Conservation (phyloP, 1,140 invertebrate species). For the Psilanteris sp. region DNA sequence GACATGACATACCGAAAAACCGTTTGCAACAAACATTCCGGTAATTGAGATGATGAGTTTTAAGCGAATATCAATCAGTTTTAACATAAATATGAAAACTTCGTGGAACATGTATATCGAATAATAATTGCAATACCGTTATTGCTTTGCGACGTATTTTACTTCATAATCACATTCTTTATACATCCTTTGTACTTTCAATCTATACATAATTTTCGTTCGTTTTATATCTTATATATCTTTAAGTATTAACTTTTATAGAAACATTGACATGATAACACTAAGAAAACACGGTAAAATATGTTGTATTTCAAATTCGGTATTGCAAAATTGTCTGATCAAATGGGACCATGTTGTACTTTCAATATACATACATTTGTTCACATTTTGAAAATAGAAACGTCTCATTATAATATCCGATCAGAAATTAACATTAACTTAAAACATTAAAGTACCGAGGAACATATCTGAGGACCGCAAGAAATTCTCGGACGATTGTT, state of each 20-base stretch:
- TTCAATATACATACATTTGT: too few species aligned
- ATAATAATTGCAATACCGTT: constrained; percentile 58
- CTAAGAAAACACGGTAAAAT: constrained; percentile 58
- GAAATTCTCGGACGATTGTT: constrained; percentile 60
- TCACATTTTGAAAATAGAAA: too few species aligned
- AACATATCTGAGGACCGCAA: too few species aligned
- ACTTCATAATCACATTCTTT: constrained; percentile 51
- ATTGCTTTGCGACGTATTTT: constrained; percentile 62
- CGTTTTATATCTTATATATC: constrained; percentile 15
- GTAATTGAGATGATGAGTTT: too few species aligned
- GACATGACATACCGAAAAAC: too few species aligned
- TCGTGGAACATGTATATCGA: constrained; percentile 34
- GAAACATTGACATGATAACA: constrained; percentile 58
- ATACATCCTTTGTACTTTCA: constrained; percentile 59
- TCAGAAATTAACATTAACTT: too few species aligned
- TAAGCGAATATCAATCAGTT: too few species aligned
- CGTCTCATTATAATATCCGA: too few species aligned
- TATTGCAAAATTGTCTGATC: constrained; percentile 54
- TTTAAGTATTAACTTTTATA: constrained; percentile 34
- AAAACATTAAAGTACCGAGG: too few species aligned
- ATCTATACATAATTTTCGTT: constrained; percentile 39
- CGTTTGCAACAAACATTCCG: too few species aligned
- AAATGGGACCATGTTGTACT: too few species aligned
- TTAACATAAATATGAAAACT: too few species aligned
- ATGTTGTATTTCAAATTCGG: constrained; percentile 61